These are phyloP conservation scores for Scaptomyza hsui DNA, from an alignment of 1,140 invertebrate genomes.

Conservation along the genomic window DNA sequence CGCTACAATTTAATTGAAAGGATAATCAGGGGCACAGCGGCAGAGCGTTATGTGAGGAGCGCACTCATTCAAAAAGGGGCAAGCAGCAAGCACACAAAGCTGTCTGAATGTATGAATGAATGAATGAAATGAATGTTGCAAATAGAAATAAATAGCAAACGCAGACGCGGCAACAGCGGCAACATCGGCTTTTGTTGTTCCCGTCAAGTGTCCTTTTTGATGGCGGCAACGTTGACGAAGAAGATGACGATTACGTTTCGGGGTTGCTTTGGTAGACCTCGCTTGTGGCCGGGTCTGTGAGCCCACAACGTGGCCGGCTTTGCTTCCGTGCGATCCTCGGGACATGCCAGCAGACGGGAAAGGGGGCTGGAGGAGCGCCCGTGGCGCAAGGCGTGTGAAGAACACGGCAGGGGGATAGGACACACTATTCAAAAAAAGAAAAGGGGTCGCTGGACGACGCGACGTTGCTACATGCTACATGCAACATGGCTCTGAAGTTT, in stretches of 20 bases:
- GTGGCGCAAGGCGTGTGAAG: slow-evolving; percentile 65
- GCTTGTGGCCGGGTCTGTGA: slow-evolving; percentile 76
- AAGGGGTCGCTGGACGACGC: slow-evolving; percentile 47
- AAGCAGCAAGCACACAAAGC: slow-evolving; percentile 49
- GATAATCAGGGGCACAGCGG: slow-evolving; percentile 79
- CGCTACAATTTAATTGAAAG: slow-evolving; percentile 83
- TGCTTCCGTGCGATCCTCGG: slow-evolving; percentile 69
- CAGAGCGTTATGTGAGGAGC: slow-evolving; percentile 55
- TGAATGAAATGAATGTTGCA: slow-evolving; percentile 58
- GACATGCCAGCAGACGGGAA: neutral
- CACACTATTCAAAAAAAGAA: slow-evolving; percentile 1
- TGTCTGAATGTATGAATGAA: slow-evolving; percentile 63
- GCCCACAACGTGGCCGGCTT: slow-evolving; percentile 78
- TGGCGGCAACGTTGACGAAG: slow-evolving; percentile 43
- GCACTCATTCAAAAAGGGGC: slow-evolving; percentile 41
- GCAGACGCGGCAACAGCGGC: slow-evolving; percentile 47
- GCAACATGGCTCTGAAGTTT: slow-evolving; percentile 1
- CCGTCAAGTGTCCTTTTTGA: slow-evolving; percentile 79
- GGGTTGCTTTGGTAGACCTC: slow-evolving; percentile 80
- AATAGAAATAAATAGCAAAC: slow-evolving; percentile 77
- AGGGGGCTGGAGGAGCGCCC: slow-evolving; percentile 43
- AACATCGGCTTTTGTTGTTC: slow-evolving; percentile 78
- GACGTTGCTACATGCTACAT: slow-evolving; percentile 7
- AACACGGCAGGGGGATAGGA: slow-evolving; percentile 30
- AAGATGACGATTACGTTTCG: slow-evolving; percentile 32